Conservation (phyloP, 2,888 invertebrate genomes). For the Diabrotica balteata region DNA sequence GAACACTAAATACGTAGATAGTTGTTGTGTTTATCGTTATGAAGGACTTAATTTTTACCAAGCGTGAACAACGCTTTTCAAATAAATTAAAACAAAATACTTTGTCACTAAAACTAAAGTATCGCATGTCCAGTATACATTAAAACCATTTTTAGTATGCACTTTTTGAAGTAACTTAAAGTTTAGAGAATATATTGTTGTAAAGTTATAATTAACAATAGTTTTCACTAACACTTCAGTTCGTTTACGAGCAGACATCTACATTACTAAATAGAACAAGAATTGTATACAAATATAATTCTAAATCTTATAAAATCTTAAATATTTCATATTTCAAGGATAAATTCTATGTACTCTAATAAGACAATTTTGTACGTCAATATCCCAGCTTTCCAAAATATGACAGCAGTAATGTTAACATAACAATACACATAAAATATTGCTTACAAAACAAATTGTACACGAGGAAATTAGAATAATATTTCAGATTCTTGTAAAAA, state of each 20-base stretch:
- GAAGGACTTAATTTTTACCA: conserved; percentile 29
- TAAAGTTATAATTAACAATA: conserved; percentile 25
- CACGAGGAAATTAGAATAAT: too few relatives aligned
- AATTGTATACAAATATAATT: not conserved
- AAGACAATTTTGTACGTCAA: too few relatives aligned
- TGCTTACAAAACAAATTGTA: too few relatives aligned
- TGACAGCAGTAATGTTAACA: too few relatives aligned
- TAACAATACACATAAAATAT: too few relatives aligned
- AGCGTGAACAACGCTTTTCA: conserved; percentile 14
- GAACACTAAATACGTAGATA: conserved; percentile 58
- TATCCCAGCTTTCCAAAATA: too few relatives aligned
- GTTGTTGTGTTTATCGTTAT: conserved; percentile 34
- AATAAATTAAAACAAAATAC: conserved; percentile 16
- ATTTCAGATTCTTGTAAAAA: too few relatives aligned
- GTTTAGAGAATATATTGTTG: conserved; percentile 14
- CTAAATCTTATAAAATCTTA: too few relatives aligned
- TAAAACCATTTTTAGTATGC: conserved; percentile 39
- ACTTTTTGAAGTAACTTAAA: conserved; percentile 36
- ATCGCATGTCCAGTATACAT: conserved; percentile 39
- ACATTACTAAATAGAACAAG: conserved; percentile 3
- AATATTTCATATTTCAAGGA: too few relatives aligned
- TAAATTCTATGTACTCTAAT: too few relatives aligned
- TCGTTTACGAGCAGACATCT: conserved; percentile 5
- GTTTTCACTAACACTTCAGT: conserved; percentile 37
- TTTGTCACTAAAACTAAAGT: conserved; percentile 35